Percentiles rank a stretch among this genome's conserved stretches.
phyloP scores from a whole-genome alignment of 2,888 invertebrate species.

The Oegoconia quadripuncta region DNA sequence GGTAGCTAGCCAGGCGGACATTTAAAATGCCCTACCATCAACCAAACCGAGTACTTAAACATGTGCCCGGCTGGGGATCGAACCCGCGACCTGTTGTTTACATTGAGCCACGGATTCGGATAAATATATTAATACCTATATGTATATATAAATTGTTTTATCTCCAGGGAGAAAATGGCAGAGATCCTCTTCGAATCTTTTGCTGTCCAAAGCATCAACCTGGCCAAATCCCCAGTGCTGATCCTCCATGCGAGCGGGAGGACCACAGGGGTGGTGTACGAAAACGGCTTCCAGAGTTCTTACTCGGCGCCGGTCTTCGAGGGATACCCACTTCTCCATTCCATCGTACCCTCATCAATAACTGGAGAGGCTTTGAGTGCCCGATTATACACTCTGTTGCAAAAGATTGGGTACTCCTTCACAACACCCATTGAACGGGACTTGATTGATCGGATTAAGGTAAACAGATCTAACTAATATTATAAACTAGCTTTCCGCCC shows the following conservation, averaged over 20 bases:
- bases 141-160: neutral
- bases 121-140: neutral
- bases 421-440: conserved; percentile 93
- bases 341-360: conserved; percentile 89
- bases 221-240: conserved; percentile 67
- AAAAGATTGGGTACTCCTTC: conserved; percentile 91
- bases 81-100: no score
- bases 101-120: neutral
- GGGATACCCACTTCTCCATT: conserved; percentile 88
- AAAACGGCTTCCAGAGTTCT: conserved; percentile 68
- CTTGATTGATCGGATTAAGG: conserved; percentile 94
- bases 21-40: no score
- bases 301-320: conserved; percentile 76
- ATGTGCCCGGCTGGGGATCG: no score
- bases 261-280: conserved; percentile 74
- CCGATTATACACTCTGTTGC: conserved; percentile 90
- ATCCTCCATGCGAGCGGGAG: conserved; percentile 71
- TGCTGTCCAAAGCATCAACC: conserved; percentile 67
- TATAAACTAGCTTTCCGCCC: no score
- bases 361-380: conserved; percentile 89
- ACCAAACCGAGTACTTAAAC: no score
- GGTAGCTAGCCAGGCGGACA: no score
- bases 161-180: conserved; percentile 81
- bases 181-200: conserved; percentile 78
- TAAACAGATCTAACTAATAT: conserved; percentile 87